Conservation (phyloP, 2,797 vertebrate species). For the Gallinago nigripennis region DNA sequence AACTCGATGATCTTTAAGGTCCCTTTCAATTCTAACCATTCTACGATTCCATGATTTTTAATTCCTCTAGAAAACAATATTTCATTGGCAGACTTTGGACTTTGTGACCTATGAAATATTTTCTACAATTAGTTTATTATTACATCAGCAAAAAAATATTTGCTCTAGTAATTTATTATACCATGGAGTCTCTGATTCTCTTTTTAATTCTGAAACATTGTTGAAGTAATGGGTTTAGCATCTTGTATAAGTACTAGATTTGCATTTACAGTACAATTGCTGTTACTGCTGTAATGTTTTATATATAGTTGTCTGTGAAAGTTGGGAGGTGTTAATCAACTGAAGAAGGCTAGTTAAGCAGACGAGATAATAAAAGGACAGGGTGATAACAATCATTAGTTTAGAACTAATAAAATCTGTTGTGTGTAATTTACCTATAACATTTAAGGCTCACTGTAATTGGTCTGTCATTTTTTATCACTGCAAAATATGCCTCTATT, state of each 20-base stretch:
- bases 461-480: conserved; percentile 40
- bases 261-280: conserved; percentile 12
- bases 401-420: conserved; percentile 50
- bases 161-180: neutral
- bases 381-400: neutral
- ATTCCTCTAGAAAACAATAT: neutral
- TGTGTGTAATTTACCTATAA: conserved; percentile 45
- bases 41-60: neutral
- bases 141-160: neutral
- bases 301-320: conserved; percentile 23
- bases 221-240: conserved; percentile 1
- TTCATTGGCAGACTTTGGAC: neutral
- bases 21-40: neutral
- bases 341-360: conserved; percentile 22
- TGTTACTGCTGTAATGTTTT: conserved; percentile 8
- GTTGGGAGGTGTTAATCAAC: conserved; percentile 24
- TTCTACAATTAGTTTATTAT: neutral
- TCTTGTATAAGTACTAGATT: neutral
- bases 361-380: conserved; percentile 31
- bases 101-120: neutral
- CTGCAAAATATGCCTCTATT: conserved; percentile 15
- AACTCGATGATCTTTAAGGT: neutral
- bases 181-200: neutral
- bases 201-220: neutral
- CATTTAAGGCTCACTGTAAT: conserved; percentile 5